Base-by-base conservation (phyloP, 2,888 invertebrate species). In the Drosophila sordidula region DNA sequence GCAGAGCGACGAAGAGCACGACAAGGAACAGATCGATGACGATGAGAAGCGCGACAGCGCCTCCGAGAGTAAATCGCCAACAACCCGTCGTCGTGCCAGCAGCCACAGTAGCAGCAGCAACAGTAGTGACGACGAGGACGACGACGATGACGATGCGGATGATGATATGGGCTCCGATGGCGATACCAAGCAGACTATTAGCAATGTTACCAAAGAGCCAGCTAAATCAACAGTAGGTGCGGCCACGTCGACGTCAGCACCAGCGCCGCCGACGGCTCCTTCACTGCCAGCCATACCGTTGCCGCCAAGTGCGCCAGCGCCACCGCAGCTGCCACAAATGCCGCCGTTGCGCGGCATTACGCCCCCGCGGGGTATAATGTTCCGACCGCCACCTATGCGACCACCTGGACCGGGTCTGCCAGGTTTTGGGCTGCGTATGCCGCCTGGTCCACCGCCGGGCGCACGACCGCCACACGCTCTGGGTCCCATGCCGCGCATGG, bases 341-440 rank as follows among this genome's bases (percentile, higher is more conserved):
- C 93, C 93, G 36, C 93, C 93, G 1, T 44, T 90, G 11, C 83
- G 80, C 11, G 93, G 92, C 2, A 80, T 93, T 14, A 93, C 94
- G 5, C 92, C 91, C 3, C 89, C 91, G 8, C 85, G 87, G 4
- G 72, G 88, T 8, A 93, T 94, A 88, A 93, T 94, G 89, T 94
- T 94, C 74, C 90, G 94, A 18, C 94, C 94, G 11, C 94, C 95
- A 18, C 93, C 94, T 0, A 91, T 93, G 73, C 93, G 94, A 1
- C 94, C 93, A 3, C 93, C 93, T 2, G 90, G 83, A 3, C 67
- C 84, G 6, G 86, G 88, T 6, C 63, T 90, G 41, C 87, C 90
- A 6, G 84, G 77, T 6, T 91, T 91, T 62, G 90, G 91, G 0
- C 62, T 91, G 29, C 90, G 91, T 8, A 88, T 91, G 89, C 91